Base-by-base conservation (phyloP, 1,140 invertebrate genomes). In the Drosophila aff. region DNA sequence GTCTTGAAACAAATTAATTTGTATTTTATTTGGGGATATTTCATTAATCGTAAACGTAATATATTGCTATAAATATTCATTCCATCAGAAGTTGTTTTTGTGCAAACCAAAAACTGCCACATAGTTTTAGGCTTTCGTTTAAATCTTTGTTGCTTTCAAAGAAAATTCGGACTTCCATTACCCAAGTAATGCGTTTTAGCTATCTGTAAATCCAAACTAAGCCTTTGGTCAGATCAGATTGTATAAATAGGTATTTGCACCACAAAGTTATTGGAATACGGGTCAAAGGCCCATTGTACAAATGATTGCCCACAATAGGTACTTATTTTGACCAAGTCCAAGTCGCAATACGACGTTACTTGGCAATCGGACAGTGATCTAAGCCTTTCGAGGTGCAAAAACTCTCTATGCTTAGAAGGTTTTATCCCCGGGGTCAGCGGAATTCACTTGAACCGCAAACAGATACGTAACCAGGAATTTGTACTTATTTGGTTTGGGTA, bases 81-180 rank as follows among this genome's bases (percentile, higher is more conserved):
- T 1, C 16, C 23, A 26, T n/a, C 23, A 16, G 7, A 9, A 4
- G 26, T n/a, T 2, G 2, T 15, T 18, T 18, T 18, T 16, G 11
- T 38, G 9, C 33, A 10, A 55, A 5, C 11, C 18, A 16, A 5
- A 53, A 53, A 40, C 9, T 13, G 41, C 28, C 36, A 38, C 68
- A 79, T 79, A 73, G 16, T 79, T 79, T 66, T 79, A 79, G 76
- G 76, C 76, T n/a, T 11, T 3, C 0, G 0, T 13, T 1, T 44
- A 52, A 60, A 57, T 41, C 18, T 21, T 15, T 15, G 52, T 10
- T 3, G 4, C 16, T 21, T 7, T 53, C 18, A 0, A 53, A 9
- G 31, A 18, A 33, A 23, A 47, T 4, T 6, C 21, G 1, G 1
- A 15, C 11, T 13, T 7, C 5, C 3, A 46, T 23, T 23, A 23